Base-by-base conservation (phyloP, 2,888 invertebrate species). In the Agrotis ipsilon region DNA sequence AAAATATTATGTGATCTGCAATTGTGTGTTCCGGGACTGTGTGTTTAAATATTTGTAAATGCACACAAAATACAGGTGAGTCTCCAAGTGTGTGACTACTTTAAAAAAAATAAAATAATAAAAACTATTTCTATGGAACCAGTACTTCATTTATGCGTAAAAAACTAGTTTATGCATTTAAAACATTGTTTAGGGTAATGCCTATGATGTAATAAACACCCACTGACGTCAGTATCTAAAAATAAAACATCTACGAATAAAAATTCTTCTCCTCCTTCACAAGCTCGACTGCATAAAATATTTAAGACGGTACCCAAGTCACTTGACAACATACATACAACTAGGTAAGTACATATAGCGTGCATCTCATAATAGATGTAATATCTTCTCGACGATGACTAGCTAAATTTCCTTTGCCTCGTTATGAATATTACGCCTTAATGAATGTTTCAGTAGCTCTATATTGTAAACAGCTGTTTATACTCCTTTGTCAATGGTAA, bases 391-490 rank as follows among this genome's bases (percentile, higher is more conserved):
- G 68, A 66, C 60, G 78, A 39, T 39, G 39, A 74, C 72, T 58
- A 73, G 66, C 75, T 74, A 78, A 86, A 85, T 86, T 86, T 86
- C 83, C 80, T 83, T 68, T 77, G 74, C 75, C 72, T 68, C 49
- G 43, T 77, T 55, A 57, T 73, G 75, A 76, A 78, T 72, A 68
- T 67, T 65, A 60, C 45, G 64, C 27, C 68, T 60, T 78, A 68
- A 78, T 78, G 45, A 71, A 78, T 54, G 60, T 67, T 52, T 55
- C 61, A 73, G 69, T 49, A 65, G 69, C 64, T 55, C 59, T 54
- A 65, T 68, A 68, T 78, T 76, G 72, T 49, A 60, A 68, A 65
- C 52, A 62, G 74, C 64, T 58, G 52, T 49, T 43, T 61, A 45
- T 52, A 51, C 49, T 32, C 24, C 71, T 52, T 63, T 71, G 59